These are phyloP conservation scores for Clostera curtula DNA, from an alignment of 2,888 invertebrate genomes.

Conservation along the genomic window DNA sequence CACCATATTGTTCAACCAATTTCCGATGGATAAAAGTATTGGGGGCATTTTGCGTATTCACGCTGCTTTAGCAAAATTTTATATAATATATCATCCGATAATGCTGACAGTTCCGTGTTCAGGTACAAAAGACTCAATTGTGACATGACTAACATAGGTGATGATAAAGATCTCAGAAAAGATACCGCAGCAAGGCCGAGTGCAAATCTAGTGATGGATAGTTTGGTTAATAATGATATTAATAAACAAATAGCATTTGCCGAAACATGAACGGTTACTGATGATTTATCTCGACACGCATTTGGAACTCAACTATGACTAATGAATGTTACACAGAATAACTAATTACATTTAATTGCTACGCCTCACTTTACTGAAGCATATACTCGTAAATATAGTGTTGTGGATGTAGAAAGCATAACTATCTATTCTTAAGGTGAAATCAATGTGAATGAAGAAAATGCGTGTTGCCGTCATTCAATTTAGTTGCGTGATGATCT, in stretches of 20 bases:
- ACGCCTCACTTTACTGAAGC: slow-evolving; percentile 12
- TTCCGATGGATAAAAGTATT: slow-evolving; percentile 40
- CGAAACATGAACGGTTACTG: neutral
- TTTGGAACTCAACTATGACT: slow-evolving; percentile 9
- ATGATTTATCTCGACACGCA: slow-evolving; percentile 2
- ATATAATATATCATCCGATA: slow-evolving; percentile 39
- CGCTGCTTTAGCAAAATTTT: slow-evolving; percentile 27
- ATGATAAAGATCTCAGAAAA: slow-evolving; percentile 11
- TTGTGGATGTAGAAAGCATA: slow-evolving; percentile 43
- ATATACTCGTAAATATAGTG: slow-evolving; percentile 17
- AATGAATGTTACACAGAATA: slow-evolving; percentile 11
- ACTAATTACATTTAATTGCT: slow-evolving; percentile 18
- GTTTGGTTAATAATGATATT: slow-evolving; percentile 5
- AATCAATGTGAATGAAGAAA: slow-evolving; percentile 40
- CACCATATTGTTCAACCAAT: slow-evolving; percentile 52
- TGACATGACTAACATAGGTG: slow-evolving; percentile 9
- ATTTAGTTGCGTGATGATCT: slow-evolving; percentile 38
- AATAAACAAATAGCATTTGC: neutral
- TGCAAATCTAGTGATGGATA: slow-evolving; percentile 6
- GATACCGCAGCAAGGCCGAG: slow-evolving; percentile 6
- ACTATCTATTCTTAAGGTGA: slow-evolving; percentile 45
- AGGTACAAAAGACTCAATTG: slow-evolving; percentile 19
- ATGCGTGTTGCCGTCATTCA: slow-evolving; percentile 22
- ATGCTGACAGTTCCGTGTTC: slow-evolving; percentile 38
- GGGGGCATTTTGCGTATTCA: slow-evolving; percentile 64